phyloP scores from a whole-genome alignment of 1,140 invertebrate genomes.

The Drosophila melanogaster region Release_6_plus_ISO1_MT NT_033779.5:16336501-16337000 shows the following conservation, averaged over 20 bases:
- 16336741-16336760: too few species aligned
- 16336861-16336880: neutral
- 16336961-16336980: neutral
- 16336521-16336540: neutral
- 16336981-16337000: neutral
- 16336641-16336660: neutral
- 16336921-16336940: constrained; percentile 47
- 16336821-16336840: constrained; percentile 20
- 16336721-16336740: too few species aligned
- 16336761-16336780: neutral
- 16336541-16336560: neutral
- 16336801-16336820: neutral
- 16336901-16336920: constrained; percentile 3
- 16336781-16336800: constrained; percentile 5
- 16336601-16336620: neutral
- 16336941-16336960: constrained; percentile 8
- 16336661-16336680: neutral
- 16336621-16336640: neutral
- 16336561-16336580: neutral
- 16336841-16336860: constrained; percentile 34
- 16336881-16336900: neutral
- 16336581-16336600: neutral
- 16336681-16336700: neutral
- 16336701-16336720: too few species aligned
- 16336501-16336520: too few species aligned